Percentiles rank a stretch among this genome's conserved stretches.
phyloP scores from a whole-genome alignment of 2,113 vertebrate genomes.

The Chamaea fasciata region DNA sequence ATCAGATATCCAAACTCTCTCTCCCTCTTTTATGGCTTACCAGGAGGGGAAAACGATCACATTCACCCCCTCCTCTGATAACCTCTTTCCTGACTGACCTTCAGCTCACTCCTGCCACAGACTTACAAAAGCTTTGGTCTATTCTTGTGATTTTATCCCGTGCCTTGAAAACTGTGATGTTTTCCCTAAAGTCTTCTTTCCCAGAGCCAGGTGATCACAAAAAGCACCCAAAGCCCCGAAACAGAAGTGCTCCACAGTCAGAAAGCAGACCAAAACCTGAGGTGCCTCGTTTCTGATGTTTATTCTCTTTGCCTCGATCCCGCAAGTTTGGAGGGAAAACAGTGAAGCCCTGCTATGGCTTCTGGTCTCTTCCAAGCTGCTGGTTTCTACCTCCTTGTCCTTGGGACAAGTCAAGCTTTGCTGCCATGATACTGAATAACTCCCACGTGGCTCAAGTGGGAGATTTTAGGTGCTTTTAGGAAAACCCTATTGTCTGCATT shows the following conservation, averaged over 20 bases:
- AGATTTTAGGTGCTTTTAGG: not conserved
- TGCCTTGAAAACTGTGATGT: not conserved
- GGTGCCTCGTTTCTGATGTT: not conserved
- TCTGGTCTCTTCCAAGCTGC: not conserved
- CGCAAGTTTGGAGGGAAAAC: not conserved
- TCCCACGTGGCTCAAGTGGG: not conserved
- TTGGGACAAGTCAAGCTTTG: not conserved
- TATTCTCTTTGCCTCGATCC: not conserved
- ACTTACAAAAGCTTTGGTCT: not conserved
- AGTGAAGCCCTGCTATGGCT: not conserved
- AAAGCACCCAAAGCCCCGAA: not conserved
- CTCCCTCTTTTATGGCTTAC: not conserved
- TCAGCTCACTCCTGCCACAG: not conserved
- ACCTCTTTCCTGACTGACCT: not conserved
- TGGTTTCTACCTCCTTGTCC: not conserved
- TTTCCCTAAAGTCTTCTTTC: not conserved
- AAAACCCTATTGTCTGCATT: not conserved
- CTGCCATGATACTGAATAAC: not conserved
- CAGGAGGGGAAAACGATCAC: not conserved
- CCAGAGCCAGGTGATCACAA: not conserved
- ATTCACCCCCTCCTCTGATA: not conserved
- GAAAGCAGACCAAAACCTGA: not conserved
- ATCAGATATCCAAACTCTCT: constrained; percentile 24
- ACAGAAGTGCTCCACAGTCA: not conserved
- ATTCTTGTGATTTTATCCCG: not conserved